phyloP scores from a whole-genome alignment of 1,140 invertebrate species.

The Aphaenogaster ashmeadi region DNA sequence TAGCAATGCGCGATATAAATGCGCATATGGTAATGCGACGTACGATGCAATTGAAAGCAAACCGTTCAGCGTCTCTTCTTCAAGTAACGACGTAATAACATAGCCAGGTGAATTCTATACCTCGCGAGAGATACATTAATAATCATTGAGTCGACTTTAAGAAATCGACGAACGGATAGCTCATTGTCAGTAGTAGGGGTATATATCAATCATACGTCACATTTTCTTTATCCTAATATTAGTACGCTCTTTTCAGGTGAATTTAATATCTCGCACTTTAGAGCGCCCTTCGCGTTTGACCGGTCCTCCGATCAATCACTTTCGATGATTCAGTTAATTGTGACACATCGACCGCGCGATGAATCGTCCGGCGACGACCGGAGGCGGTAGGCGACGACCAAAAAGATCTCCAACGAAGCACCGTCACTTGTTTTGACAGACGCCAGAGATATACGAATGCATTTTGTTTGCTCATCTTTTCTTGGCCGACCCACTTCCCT shows the following conservation, averaged over 20 bases:
- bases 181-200: not conserved
- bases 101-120: not conserved
- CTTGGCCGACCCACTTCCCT: slow-evolving; percentile 67
- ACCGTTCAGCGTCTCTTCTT: not conserved
- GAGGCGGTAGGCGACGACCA: slow-evolving; percentile 40
- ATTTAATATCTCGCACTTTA: slow-evolving; percentile 55
- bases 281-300: not conserved
- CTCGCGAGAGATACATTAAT: slow-evolving; percentile 31
- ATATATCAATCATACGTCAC: slow-evolving; percentile 48
- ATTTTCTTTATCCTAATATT: slow-evolving; percentile 40
- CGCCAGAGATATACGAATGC: slow-evolving; percentile 75
- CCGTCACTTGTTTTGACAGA: slow-evolving; percentile 80
- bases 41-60: slow-evolving; percentile 7
- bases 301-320: slow-evolving; percentile 52
- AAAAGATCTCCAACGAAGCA: slow-evolving; percentile 54
- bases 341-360: slow-evolving; percentile 43
- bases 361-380: slow-evolving; percentile 37
- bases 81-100: slow-evolving; percentile 28
- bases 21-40: not conserved
- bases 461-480: slow-evolving; percentile 76
- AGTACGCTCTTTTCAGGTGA: slow-evolving; percentile 7
- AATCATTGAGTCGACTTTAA: slow-evolving; percentile 39
- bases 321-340: slow-evolving; percentile 63
- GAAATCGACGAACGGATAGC: not conserved
- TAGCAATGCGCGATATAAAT: not conserved